These are phyloP conservation scores for Amphipyra berbera DNA, from an alignment of 2,888 invertebrate species.

Conservation along the genomic window DNA sequence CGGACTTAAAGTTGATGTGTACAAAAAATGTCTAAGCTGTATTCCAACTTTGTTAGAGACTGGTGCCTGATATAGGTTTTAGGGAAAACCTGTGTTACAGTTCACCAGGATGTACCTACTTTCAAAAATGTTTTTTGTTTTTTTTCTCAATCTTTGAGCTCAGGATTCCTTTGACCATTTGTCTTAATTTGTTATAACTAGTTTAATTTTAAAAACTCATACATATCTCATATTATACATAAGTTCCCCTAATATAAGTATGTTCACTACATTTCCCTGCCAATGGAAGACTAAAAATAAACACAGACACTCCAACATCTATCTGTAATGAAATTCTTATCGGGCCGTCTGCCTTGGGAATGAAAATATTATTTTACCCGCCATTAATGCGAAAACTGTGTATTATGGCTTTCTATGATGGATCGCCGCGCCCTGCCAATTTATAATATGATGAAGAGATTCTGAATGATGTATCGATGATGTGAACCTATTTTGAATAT, in stretches of 20 bases:
- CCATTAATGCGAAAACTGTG: slow-evolving; percentile 82
- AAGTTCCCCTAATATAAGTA: not conserved
- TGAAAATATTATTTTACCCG: slow-evolving; percentile 74
- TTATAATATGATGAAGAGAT: slow-evolving; percentile 71
- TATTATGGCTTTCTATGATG: slow-evolving; percentile 79
- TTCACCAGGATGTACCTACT: no score
- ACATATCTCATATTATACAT: no score
- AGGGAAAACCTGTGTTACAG: no score
- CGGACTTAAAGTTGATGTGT: no score
- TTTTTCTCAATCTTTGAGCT: no score
- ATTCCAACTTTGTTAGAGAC: no score
- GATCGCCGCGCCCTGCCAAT: slow-evolving; percentile 70
- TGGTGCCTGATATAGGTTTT: no score
- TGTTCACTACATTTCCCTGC: not conserved
- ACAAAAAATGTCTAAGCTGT: no score
- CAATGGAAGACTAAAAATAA: slow-evolving; percentile 20
- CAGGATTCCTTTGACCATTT: no score
- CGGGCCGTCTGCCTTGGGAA: slow-evolving; percentile 57
- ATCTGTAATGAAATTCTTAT: slow-evolving; percentile 75
- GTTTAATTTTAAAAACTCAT: no score
- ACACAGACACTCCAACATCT: slow-evolving; percentile 47
- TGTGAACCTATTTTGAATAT: slow-evolving; percentile 45
- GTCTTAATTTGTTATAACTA: no score
- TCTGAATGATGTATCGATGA: slow-evolving; percentile 76
- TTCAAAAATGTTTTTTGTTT: no score